Base-by-base conservation (phyloP, 2,113 vertebrate species). In the Actinemys pallida region DNA sequence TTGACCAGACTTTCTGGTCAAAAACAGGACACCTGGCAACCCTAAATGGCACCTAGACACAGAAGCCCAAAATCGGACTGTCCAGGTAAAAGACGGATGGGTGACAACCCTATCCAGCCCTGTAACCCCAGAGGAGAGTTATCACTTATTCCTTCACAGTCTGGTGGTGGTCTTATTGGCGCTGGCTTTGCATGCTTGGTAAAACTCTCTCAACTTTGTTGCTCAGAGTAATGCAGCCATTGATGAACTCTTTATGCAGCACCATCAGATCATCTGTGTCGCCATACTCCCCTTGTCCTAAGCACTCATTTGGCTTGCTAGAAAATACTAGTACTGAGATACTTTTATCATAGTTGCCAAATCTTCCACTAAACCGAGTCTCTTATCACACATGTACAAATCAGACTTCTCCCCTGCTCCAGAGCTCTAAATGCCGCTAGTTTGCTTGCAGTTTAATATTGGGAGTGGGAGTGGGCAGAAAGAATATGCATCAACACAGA, bases 311-410 rank as follows among this genome's bases (percentile, higher is more conserved):
- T 91, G 81, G 93, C 45, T 92, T 87, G 80, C 95, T 94, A 96
- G 87, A 83, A 96, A 92, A 85, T 92, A 72, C 89, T 87, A 81
- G 54, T 96, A 93, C 93, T 97, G 93, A 96, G 89, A 83, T 92
- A 81, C 95, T 90, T 78, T 17, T 87, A 31, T 87, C 89, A 93
- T 90, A 93, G 75, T 96, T 93, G 87, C 72, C 54, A 72, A 16
- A 56, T 84, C 81, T 93, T 92, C 86, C 56, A 88, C 2, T 1
- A 81, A 75, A 90, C 87, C 82, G 49, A 72, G 52, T 92, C 62
- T 83, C 76, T 93, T 90, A 52, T 54, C 83, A 84, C 49, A 17
- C 86, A 1, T 3, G 6, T 90, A 6, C 0, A 5, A 69, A 52
- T 16, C 47, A 5, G 1, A 12, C 22, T 80, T 79, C 95, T 83